Evolutionary conservation across 2,113 vertebrate species (phyloP).

Genomic region (Phalacrocorax brasilianus): DNA sequence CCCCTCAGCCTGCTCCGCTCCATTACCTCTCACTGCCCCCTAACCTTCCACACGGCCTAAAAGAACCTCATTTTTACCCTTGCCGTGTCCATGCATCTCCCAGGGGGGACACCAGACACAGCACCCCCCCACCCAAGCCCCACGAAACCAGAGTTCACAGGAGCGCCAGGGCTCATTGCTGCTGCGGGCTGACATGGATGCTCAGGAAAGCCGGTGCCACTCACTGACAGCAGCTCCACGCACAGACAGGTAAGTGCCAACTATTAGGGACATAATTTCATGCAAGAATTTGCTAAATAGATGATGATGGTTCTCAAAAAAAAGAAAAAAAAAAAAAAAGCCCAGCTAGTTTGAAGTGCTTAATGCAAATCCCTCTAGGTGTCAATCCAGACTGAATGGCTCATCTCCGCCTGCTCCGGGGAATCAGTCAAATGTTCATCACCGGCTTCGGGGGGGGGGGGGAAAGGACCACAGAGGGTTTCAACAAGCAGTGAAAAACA

Average conservation of each 20-base stretch:
- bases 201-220: fast-evolving
- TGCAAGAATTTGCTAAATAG: background rate
- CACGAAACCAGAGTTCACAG: fast-evolving
- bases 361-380: slow-evolving; percentile 13
- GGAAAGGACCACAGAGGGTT: background rate
- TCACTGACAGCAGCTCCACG: fast-evolving
- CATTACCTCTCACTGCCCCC: background rate
- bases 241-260: background rate
- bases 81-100: fast-evolving
- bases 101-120: fast-evolving
- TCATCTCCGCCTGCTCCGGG: background rate
- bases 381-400: slow-evolving; percentile 24
- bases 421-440: slow-evolving; percentile 14
- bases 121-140: no score
- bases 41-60: fast-evolving
- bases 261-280: background rate
- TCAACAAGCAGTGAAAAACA: background rate
- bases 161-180: background rate
- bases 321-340: background rate
- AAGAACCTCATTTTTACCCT: background rate
- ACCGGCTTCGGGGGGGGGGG: background rate
- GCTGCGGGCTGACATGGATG: background rate
- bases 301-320: background rate
- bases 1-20: background rate
- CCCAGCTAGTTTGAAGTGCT: background rate